Evolutionary conservation across 2,888 invertebrate genomes (phyloP), one percentile per base, ranked within the genome.

Genomic region (Crossocerus cetratus): DNA sequence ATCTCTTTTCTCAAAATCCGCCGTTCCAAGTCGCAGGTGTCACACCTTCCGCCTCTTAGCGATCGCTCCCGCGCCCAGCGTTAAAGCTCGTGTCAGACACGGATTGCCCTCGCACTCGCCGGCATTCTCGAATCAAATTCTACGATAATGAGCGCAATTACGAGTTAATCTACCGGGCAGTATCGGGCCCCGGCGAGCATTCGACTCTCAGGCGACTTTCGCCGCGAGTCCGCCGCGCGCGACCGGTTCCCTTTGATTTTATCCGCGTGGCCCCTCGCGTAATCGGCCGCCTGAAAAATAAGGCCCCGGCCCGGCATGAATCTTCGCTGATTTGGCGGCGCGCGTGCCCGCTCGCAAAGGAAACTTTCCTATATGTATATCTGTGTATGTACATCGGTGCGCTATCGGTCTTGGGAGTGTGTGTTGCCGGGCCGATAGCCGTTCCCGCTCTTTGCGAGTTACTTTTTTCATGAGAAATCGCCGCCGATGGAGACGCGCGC

Each of bases 171-270:
- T 69, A 66, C 71, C 59, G 68, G 61, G 65, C 76, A 74, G 80
- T 80, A 82, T 84, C 74, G 65, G 68, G 78, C 58, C 69, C 76
- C 72, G 72, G 73, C 64, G 65, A 65, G 60, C 78, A 74, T 78
- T 78, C 72, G 77, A 49, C n/a, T 16, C 16, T n/a, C 59, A 20
- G 68, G 62, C 70, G 73, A 82, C 80, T 82, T 82, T 81, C 82
- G 82, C 81, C 58, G 49, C 5, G 49, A 8, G 49, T 49, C 4
- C 67, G 32, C 32, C 11, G 77, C 73, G 77, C 68, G 49, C 79
- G 77, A 81, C 80, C 81, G 80, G 81, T 82, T 80, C 68, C 69
- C 74, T 82, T 82, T 82, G 80, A 80, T 71, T 79, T 75, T 68
- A 74, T 75, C 70, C 81, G 77, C 68, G 80, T 13, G 63, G 61